Conservation (phyloP, 2,113 vertebrate species). For the Galemys pyrenaicus region DNA sequence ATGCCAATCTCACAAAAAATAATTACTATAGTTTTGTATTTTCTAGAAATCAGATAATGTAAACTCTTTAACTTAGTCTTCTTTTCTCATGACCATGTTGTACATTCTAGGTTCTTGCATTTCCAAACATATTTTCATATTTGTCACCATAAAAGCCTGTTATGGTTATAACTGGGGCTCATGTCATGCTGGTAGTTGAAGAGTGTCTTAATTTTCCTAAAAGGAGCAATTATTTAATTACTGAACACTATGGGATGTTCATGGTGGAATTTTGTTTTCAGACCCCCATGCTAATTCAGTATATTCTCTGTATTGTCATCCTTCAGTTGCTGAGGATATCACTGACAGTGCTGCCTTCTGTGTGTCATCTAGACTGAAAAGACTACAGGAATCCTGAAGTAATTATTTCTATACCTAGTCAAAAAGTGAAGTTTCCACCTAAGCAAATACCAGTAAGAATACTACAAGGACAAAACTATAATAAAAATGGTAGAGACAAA, state of each 20-base stretch:
- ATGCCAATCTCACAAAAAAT: not conserved
- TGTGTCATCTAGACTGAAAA: not conserved
- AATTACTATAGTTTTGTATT: not conserved
- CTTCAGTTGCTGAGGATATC: not conserved
- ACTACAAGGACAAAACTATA: not conserved
- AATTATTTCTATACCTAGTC: not conserved
- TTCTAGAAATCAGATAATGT: not conserved
- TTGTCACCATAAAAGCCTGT: not conserved
- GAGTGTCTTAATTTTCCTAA: not conserved
- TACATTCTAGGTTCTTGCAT: not conserved
- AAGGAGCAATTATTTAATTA: not conserved
- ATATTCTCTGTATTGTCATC: not conserved
- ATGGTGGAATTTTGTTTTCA: not conserved
- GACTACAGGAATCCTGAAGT: not conserved
- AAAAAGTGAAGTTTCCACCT: conserved; percentile 13
- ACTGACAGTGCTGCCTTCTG: not conserved
- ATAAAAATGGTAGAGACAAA: not conserved
- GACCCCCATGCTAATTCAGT: not conserved
- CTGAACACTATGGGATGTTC: not conserved
- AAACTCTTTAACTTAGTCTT: not conserved
- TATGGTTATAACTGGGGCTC: not conserved
- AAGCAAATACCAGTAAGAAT: conserved; percentile 19
- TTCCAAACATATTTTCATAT: conserved; percentile 15
- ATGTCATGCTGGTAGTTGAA: not conserved
- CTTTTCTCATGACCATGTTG: not conserved